Conservation (phyloP, 2,888 invertebrate species). For the Camptogramma bilineatum region DNA sequence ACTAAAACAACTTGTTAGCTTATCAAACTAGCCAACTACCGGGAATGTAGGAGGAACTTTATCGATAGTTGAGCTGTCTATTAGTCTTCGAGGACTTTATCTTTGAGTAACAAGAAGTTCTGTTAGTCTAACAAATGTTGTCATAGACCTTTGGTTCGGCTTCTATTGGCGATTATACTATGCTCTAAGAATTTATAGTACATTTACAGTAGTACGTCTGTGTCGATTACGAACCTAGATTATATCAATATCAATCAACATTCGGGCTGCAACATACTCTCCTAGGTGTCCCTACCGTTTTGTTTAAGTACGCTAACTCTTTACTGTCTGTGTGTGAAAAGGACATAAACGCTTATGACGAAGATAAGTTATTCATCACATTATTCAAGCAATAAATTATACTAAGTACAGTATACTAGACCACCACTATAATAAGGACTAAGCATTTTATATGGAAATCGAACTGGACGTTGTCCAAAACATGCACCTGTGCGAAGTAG, state of each 20-base stretch:
- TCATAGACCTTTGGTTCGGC: background rate
- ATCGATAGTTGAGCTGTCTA: slow-evolving; percentile 18
- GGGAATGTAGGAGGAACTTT: slow-evolving; percentile 17
- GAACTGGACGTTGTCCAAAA: slow-evolving; percentile 23
- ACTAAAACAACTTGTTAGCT: slow-evolving; percentile 16
- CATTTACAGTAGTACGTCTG: background rate
- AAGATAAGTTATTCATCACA: background rate
- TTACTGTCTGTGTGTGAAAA: too few species aligned
- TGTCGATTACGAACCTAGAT: background rate
- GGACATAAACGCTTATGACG: too few species aligned
- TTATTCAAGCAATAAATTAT: too few species aligned
- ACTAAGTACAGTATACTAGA: background rate
- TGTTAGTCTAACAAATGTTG: background rate
- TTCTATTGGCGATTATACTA: background rate
- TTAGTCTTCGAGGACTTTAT: slow-evolving; percentile 17
- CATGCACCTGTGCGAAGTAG: slow-evolving; percentile 24
- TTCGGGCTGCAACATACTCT: too few species aligned
- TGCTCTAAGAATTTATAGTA: background rate
- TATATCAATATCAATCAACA: too few species aligned
- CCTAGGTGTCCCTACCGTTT: too few species aligned
- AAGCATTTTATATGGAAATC: slow-evolving; percentile 23
- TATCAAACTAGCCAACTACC: slow-evolving; percentile 25
- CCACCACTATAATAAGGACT: background rate
- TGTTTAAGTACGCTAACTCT: too few species aligned
- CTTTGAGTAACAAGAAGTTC: slow-evolving; percentile 1